Conservation (phyloP, 2,888 invertebrate species). For the Caprella mutica region DNA sequence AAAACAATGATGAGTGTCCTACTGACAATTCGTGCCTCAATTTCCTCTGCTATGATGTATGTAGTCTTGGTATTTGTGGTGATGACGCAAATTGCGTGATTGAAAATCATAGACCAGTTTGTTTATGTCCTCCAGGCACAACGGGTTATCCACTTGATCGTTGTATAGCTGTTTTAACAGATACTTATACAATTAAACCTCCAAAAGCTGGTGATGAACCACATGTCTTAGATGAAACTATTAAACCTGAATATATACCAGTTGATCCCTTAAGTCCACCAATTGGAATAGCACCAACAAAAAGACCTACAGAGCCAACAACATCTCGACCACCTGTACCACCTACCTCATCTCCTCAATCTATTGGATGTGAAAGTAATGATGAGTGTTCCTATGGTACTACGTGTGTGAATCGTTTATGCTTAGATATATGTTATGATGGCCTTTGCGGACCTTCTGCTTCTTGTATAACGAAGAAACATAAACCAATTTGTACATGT, state of each 20-base stretch:
- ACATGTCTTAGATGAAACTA: too few relatives aligned
- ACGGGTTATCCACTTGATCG: constrained; percentile 67
- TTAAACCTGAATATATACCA: too few relatives aligned
- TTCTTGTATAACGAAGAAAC: constrained; percentile 58
- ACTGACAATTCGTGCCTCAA: constrained; percentile 71
- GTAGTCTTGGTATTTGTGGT: constrained; percentile 63
- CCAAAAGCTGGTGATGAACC: constrained; percentile 25
- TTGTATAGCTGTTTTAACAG: constrained; percentile 46
- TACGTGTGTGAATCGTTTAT: constrained; percentile 60
- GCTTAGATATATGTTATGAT: constrained; percentile 60
- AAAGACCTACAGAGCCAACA: neutral
- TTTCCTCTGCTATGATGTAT: constrained; percentile 52
- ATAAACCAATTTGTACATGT: constrained; percentile 77
- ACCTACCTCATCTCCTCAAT: constrained; percentile 12
- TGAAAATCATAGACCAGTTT: constrained; percentile 57
- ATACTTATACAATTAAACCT: constrained; percentile 1
- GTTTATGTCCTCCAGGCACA: constrained; percentile 66
- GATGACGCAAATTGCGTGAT: constrained; percentile 69
- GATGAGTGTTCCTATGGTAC: constrained; percentile 58
- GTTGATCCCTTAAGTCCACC: too few relatives aligned
- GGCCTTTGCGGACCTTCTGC: constrained; percentile 66
- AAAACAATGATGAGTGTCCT: constrained; percentile 76
- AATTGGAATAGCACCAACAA: too few relatives aligned
- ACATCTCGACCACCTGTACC: neutral
- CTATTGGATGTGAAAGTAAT: constrained; percentile 57